Base-by-base conservation (phyloP, 2,888 invertebrate species). In the Melipona beecheii region DNA sequence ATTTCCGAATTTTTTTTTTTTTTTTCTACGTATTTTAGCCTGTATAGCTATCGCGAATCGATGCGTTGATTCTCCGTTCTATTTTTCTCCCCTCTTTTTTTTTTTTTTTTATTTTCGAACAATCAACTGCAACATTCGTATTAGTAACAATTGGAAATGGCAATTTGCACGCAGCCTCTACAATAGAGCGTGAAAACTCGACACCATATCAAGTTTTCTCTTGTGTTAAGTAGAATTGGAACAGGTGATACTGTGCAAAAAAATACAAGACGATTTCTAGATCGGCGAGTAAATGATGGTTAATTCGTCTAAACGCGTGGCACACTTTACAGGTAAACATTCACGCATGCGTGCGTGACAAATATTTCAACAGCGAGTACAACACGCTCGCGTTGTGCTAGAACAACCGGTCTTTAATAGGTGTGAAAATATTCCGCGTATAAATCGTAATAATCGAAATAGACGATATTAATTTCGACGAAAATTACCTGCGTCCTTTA, bases 341-440 rank as follows among this genome's bases (percentile, higher is more conserved):
- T 4, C 60, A n/a, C n/a, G 17, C 36, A 24, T 6, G 52, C 19
- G 27, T 36, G 17, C 27, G 19, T 15, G 13, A 50, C 36, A 74
- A 64, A 64, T 64, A 65, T 74, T 74, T n/a, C 24, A 70, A 62
- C 36, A 21, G 31, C n/a, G n/a, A 9, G 27, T 24, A 19, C 19
- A 31, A 19, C 19, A n/a, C 17, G 19, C 58, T 19, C 31, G 21
- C 31, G 56, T 76, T 19, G 52, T 43, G 54, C 6, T 9, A 43
- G 43, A 43, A 43, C 43, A 43, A 43, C 43, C 43, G 43, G 9
- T 9, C 43, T 43, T 43, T 43, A 43, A 43, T 43, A 43, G 43
- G 9, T 11, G 11, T 9, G 9, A 43, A 43, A 43, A 43, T 43
- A 43, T 43, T 9, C 9, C 9, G 11, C 9, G 9, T 43, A 9